phyloP scores from a whole-genome alignment of 2,888 invertebrate species.

The Heliconius charithonia region DNA sequence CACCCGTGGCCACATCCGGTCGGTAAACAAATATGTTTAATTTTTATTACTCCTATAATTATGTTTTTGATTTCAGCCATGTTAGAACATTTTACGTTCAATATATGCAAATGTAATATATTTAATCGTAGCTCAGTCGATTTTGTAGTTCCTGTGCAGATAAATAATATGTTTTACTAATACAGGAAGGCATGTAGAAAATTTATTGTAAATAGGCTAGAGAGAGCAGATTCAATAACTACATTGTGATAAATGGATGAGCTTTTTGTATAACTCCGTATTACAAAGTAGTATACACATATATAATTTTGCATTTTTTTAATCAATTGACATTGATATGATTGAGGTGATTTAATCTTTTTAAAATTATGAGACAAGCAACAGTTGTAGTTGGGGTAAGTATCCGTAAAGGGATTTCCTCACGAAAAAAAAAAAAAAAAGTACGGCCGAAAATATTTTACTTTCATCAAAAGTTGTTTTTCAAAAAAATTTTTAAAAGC shows the following conservation, averaged over 20 bases:
- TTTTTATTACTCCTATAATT: constrained; percentile 61
- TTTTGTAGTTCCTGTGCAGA: constrained; percentile 1
- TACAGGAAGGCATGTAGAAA: background rate
- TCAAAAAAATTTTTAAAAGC: background rate
- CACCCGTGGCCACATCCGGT: constrained; percentile 70
- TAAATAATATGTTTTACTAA: constrained; percentile 7
- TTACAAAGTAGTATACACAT: background rate
- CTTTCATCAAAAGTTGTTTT: background rate
- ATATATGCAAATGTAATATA: constrained; percentile 7
- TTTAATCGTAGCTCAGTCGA: background rate
- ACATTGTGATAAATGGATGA: background rate
- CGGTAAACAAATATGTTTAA: constrained; percentile 70
- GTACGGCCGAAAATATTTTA: background rate
- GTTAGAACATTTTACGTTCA: constrained; percentile 27
- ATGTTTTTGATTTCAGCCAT: constrained; percentile 46
- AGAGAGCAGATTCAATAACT: background rate
- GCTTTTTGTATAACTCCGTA: background rate
- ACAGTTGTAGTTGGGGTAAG: background rate
- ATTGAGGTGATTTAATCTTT: background rate
- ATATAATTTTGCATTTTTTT: no score
- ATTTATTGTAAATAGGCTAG: background rate
- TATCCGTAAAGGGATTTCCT: no score
- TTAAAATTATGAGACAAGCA: background rate
- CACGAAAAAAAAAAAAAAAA: no score
- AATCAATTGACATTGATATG: no score